These are phyloP conservation scores for Micrastur ruficollis DNA, from an alignment of 2,797 vertebrate genomes.

Conservation along the genomic window DNA sequence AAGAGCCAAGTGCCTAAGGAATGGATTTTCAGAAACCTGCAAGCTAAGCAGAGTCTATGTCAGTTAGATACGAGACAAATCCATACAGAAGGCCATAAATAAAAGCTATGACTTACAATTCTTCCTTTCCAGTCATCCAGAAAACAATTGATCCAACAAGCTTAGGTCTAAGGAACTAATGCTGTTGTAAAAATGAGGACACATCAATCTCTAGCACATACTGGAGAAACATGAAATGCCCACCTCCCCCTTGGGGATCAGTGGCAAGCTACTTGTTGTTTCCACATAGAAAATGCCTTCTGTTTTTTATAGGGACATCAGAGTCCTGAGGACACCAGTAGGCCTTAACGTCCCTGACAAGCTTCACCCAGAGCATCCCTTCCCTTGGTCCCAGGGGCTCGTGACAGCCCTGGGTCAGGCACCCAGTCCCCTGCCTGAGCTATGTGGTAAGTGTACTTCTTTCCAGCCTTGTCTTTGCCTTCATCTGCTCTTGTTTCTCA, in stretches of 20 bases:
- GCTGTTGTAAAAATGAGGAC: not conserved
- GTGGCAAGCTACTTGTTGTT: not conserved
- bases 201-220: constrained; percentile 1
- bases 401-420: not conserved
- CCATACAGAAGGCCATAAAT: constrained; percentile 25
- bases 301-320: not conserved
- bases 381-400: accelerated
- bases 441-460: not conserved
- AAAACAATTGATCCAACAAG: constrained; percentile 39
- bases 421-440: not conserved
- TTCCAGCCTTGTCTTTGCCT: not conserved
- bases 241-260: not conserved
- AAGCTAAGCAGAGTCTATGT: constrained; percentile 19
- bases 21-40: constrained; percentile 47
- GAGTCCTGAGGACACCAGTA: not conserved
- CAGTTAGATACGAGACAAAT: constrained; percentile 34
- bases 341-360: not conserved
- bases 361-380: not conserved
- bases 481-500: not conserved
- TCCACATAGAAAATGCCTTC: not conserved
- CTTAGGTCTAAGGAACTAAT: not conserved
- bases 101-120: constrained; percentile 30
- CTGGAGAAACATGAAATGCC: not conserved
- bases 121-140: constrained; percentile 21
- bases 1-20: constrained; percentile 24